Evolutionary conservation across 2,888 invertebrate genomes (phyloP).

Genomic region (Palloptera scutellata): DNA sequence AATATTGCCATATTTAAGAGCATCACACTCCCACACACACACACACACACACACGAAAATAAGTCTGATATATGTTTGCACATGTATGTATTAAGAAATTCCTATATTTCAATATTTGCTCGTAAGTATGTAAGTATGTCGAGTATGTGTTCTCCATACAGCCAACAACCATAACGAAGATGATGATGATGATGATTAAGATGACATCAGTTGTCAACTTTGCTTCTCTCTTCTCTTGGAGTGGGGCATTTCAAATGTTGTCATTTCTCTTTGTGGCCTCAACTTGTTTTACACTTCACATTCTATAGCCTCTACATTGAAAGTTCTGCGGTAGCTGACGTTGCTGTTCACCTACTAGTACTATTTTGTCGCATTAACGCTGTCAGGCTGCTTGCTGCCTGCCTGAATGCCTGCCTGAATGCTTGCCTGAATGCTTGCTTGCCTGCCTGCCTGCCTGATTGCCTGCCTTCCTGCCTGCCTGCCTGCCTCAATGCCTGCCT

Average conservation of each 20-base stretch:
- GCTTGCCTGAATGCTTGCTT: too few species aligned
- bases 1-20: neutral
- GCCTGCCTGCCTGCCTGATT: too few species aligned
- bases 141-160: neutral
- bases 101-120: neutral
- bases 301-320: too few species aligned
- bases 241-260: too few species aligned
- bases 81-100: conserved; percentile 4
- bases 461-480: neutral
- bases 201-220: conserved; percentile 54
- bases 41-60: conserved; percentile 7
- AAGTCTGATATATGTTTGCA: neutral
- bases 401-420: neutral
- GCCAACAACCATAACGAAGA: neutral
- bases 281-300: too few species aligned
- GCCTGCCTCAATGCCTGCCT: neutral
- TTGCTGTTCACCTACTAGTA: neutral
- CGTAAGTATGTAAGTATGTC: too few species aligned
- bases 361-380: neutral
- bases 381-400: neutral
- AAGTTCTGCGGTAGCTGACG: neutral
- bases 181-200: conserved; percentile 51
- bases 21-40: neutral
- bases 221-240: conserved; percentile 42
- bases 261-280: too few species aligned